phyloP scores from a whole-genome alignment of 2,113 vertebrate genomes.

The Microcebus ravelobensis region DNA sequence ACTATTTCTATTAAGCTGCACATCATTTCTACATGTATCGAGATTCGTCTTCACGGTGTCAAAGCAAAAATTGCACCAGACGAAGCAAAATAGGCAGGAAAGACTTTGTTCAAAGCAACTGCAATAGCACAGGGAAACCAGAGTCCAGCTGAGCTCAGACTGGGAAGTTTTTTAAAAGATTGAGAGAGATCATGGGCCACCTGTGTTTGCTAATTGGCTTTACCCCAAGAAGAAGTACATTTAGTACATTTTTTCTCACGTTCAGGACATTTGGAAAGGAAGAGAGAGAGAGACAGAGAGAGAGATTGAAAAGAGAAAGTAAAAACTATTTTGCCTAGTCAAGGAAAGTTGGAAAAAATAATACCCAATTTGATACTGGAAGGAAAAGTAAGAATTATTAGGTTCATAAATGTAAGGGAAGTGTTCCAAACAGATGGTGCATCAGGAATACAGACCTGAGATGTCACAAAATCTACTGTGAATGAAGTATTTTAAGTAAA shows the following conservation, averaged over 20 bases:
- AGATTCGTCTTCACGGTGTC: background rate
- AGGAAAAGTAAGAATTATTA: background rate
- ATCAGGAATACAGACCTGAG: background rate
- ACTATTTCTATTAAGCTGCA: background rate
- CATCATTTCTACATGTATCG: background rate
- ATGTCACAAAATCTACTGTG: background rate
- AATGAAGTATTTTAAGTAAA: background rate
- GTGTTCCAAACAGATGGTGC: background rate
- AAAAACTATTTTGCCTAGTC: background rate
- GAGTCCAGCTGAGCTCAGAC: background rate
- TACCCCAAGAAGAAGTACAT: no score
- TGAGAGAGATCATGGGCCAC: background rate
- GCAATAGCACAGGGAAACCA: background rate
- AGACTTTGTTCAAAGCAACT: background rate
- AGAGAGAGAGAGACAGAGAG: no score
- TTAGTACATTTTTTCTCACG: background rate
- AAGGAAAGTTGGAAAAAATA: background rate
- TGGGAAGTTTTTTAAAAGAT: background rate
- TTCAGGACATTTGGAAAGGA: background rate
- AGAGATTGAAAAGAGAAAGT: no score
- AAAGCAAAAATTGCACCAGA: background rate
- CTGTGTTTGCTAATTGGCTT: background rate
- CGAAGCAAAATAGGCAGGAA: background rate
- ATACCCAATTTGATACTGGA: background rate
- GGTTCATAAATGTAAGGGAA: background rate